phyloP scores from a whole-genome alignment of 2,888 invertebrate genomes.

The Charanyca ferruginea region DNA sequence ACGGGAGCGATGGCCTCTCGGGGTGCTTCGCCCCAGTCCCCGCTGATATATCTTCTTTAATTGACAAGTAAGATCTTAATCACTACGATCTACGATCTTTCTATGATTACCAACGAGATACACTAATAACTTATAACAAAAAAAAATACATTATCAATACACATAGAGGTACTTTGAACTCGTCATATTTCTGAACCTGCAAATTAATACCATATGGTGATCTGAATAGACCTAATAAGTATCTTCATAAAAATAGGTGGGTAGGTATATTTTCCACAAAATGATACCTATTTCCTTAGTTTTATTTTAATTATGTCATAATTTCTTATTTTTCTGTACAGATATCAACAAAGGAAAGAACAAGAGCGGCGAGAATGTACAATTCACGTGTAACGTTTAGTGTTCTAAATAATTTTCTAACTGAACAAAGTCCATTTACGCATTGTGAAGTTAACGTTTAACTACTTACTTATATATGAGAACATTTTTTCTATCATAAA shows the following conservation, averaged over 20 bases:
- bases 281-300: not conserved
- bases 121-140: too few relatives aligned
- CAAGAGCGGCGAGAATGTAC: constrained; percentile 94
- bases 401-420: constrained; percentile 58
- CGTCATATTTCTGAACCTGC: too few relatives aligned
- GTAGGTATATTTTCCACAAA: too few relatives aligned
- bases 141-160: too few relatives aligned
- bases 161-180: too few relatives aligned
- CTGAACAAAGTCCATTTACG: constrained; percentile 53
- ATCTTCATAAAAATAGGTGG: too few relatives aligned
- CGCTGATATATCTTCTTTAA: constrained; percentile 88
- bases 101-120: too few relatives aligned
- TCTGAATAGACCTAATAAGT: too few relatives aligned
- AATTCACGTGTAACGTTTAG: constrained; percentile 92
- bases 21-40: constrained; percentile 85
- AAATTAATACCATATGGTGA: too few relatives aligned
- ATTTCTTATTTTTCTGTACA: constrained; percentile 71
- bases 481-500: constrained; percentile 36
- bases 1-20: constrained; percentile 84
- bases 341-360: constrained; percentile 94
- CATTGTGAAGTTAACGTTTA: constrained; percentile 43
- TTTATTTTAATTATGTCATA: not conserved
- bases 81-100: too few relatives aligned
- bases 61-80: constrained; percentile 83
- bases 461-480: constrained; percentile 17